These are phyloP conservation scores for Nasonovia ribisnigri DNA, from an alignment of 2,888 invertebrate species.

Conservation along the genomic window DNA sequence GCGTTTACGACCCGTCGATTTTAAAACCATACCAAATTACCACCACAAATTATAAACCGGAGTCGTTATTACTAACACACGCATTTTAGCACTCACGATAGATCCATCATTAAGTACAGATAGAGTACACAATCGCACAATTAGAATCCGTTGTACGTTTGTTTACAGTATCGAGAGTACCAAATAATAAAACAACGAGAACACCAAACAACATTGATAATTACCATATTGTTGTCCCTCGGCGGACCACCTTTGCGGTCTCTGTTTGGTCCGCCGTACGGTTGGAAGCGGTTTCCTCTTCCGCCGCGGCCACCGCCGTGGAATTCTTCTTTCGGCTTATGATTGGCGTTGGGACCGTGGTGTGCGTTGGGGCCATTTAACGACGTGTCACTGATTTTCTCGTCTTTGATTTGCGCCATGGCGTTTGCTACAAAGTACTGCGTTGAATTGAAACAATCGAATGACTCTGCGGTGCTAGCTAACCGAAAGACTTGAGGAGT, in stretches of 20 bases:
- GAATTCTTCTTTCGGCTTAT: conserved; percentile 55
- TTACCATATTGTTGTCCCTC: conserved; percentile 59
- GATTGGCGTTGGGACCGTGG: conserved; percentile 30
- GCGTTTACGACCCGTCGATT: no score
- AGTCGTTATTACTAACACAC: neutral
- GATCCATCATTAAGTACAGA: neutral
- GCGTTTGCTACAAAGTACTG: neutral
- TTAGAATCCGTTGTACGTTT: neutral
- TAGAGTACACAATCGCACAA: neutral
- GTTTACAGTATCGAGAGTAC: neutral
- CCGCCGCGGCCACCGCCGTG: conserved; percentile 56
- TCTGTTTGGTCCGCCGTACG: conserved; percentile 51
- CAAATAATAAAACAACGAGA: no score
- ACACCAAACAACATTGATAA: neutral
- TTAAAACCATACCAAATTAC: no score
- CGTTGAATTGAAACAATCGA: neutral
- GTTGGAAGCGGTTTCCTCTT: conserved; percentile 57
- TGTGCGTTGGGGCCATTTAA: conserved; percentile 45
- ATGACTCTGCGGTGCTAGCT: neutral
- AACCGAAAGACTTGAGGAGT: neutral
- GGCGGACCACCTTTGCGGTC: conserved; percentile 53
- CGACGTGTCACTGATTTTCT: conserved; percentile 44
- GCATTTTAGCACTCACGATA: neutral
- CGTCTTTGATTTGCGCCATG: conserved; percentile 58
- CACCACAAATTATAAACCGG: neutral